A percentile compares a stretch with the other conserved stretches of the same genome.
These are phyloP conservation scores for Geococcyx californianus DNA, from an alignment of 2,113 vertebrate species.

Conservation along the genomic window DNA sequence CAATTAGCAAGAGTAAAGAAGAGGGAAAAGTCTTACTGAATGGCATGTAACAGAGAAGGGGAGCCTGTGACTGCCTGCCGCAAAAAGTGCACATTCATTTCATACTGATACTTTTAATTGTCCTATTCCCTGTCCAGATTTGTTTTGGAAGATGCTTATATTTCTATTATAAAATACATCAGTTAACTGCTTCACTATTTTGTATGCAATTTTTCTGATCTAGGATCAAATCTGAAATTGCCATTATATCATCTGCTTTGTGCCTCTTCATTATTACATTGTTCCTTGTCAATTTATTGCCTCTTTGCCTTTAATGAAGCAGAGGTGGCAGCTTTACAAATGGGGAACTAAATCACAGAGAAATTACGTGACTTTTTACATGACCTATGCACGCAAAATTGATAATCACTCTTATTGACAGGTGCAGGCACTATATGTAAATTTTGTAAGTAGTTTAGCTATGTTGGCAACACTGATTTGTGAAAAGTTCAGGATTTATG, in stretches of 20 bases:
- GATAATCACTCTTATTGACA: neutral
- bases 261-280: neutral
- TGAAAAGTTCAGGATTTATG: neutral
- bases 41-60: neutral
- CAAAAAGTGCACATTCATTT: neutral
- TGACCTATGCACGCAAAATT: slow-evolving; percentile 20
- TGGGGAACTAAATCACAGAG: slow-evolving; percentile 11
- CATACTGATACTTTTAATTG: neutral
- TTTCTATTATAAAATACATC: neutral
- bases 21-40: neutral
- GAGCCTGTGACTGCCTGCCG: neutral
- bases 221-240: neutral
- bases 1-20: neutral
- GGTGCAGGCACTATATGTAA: neutral
- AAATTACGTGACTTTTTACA: neutral
- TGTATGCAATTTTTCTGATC: neutral
- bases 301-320: slow-evolving; percentile 28
- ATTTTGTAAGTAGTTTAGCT: neutral
- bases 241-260: slow-evolving; percentile 14
- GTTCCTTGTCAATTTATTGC: slow-evolving; percentile 19
- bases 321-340: slow-evolving; percentile 22
- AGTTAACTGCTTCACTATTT: neutral
- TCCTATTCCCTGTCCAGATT: neutral
- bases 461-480: neutral
- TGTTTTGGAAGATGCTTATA: neutral